Base-by-base conservation (phyloP, 2,113 vertebrate genomes). In the Dascyllus trimaculatus region DNA sequence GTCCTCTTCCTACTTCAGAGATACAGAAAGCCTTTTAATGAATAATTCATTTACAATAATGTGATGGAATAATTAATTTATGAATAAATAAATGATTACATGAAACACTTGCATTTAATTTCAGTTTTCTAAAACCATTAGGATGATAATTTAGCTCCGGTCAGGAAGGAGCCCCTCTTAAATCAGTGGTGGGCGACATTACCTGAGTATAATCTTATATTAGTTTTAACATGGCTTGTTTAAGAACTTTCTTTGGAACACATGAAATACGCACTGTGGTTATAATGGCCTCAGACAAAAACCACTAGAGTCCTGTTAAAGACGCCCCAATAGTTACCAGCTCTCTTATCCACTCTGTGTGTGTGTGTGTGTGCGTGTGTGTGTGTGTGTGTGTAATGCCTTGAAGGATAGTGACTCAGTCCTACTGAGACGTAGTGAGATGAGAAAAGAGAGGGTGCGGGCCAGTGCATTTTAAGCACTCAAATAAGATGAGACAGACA, bases 351-450 rank as follows among this genome's bases (percentile, higher is more conserved):
- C 51, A 60, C 48, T 53, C 22, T 46, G 13, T 78, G 11, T 63
- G 45, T 56, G 65, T 66, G 67, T 71, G 57, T 45, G 52, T 19
- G 19, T 21, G 19, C 2, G 48, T 51, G 19, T 51, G 48, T 21
- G 48, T n/a, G 18, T 21, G 48, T 35, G 56, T 17, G 45, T 40
- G 76, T 40, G 15, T 10, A 9, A 58, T 82, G 78, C 82, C 80
- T 80, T 82, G 53, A 82, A 86, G 84, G 62, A 67, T 26, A 61
- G 82, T 82, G 86, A 91, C 78, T 89, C 85, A 85, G 70, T 69
- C 65, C 62, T 83, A 75, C 79, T 71, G 61, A 74, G 71, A 77
- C 35, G 49, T 64, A 32, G 54, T 69, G 56, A 78, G 54, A 80
- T 40, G 15, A 53, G 11, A 26, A 57, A 70, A 40, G 71, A 66